Conservation (phyloP, 1,140 invertebrate species). For the Matsumurasca onukii region DNA sequence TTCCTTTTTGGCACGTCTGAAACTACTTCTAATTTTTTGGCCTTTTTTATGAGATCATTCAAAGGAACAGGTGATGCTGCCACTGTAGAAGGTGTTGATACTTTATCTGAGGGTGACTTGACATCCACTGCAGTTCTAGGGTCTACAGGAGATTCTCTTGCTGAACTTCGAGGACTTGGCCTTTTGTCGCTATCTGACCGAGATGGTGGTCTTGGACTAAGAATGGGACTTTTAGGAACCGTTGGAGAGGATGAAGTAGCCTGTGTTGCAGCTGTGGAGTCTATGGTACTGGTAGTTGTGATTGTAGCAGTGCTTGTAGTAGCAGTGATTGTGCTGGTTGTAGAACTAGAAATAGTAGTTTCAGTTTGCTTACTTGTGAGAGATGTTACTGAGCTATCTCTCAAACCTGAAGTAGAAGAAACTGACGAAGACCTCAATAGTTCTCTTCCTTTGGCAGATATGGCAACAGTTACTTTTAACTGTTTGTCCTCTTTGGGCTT, state of each 20-base stretch:
- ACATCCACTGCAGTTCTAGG: not conserved
- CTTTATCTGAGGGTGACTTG: conserved; percentile 4
- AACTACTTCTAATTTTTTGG: conserved; percentile 26
- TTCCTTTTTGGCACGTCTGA: conserved; percentile 36
- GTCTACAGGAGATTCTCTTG: conserved; percentile 8
- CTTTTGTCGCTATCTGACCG: conserved; percentile 30
- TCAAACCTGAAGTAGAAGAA: conserved; percentile 30
- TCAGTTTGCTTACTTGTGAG: conserved; percentile 39
- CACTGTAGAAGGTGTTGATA: not conserved
- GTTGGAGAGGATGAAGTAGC: not conserved
- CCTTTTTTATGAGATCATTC: conserved; percentile 31
- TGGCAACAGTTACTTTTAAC: conserved; percentile 50
- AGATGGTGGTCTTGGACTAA: conserved; percentile 20
- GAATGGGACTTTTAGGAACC: not conserved
- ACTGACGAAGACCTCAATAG: conserved; percentile 45
- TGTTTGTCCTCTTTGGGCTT: conserved; percentile 51
- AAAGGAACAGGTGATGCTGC: not conserved
- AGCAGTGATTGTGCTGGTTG: conserved; percentile 29
- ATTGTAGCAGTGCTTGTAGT: not conserved
- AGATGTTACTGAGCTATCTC: conserved; percentile 27
- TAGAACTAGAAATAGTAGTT: conserved; percentile 45
- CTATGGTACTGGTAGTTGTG: not conserved
- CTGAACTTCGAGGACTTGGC: conserved; percentile 27
- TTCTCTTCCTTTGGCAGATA: conserved; percentile 53
- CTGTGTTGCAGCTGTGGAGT: not conserved